Evolutionary conservation across 2,888 invertebrate species (phyloP), one percentile per base, ranked within the genome.

Genomic region (Parnassius apollo): DNA sequence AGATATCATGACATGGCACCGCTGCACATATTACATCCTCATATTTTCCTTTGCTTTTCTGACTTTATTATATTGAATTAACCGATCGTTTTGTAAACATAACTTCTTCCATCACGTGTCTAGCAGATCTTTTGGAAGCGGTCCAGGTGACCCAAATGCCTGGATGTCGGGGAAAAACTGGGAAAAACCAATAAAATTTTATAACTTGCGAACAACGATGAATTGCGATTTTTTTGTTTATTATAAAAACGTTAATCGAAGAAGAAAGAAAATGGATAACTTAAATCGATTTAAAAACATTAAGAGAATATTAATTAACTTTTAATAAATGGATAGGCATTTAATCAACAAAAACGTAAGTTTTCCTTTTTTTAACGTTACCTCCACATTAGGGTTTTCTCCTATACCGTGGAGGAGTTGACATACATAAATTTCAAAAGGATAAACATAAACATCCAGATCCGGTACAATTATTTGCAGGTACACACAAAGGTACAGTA

Each of bases 71-170:
- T 64, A 61, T 51, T 55, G 50, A 61, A 63, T 50, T 53, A 35
- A 57, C 42, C 52, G 52, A 62, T 67, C 56, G 53, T 69, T 72
- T 73, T 74, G 75, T 79, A 78, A 82, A 81, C 77, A 77, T 68
- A 77, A 74, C 66, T 76, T 78, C 75, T 70, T 69, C 71, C 73
- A 72, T 75, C 70, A 69, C 70, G 67, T 80, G 80, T 83, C 76
- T 81, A 75, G 75, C 50, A 66, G 78, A 77, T 75, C 70, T 81
- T 82, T 88, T 91, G 91, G 91, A 91, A 66, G 69, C 70, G 72
- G 72, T 90, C 90, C 91, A 91, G 85, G 75, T 83, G 90, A 86
- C 91, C 91, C 74, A 81, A 80, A 88, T 91, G 77, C 79, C 75
- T 70, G 72, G 73, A 77, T 75, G 75, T 77, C 69, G 72, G 69